These are phyloP conservation scores for Hypolimnas misippus DNA, from an alignment of 2,888 invertebrate species.

Conservation along the genomic window DNA sequence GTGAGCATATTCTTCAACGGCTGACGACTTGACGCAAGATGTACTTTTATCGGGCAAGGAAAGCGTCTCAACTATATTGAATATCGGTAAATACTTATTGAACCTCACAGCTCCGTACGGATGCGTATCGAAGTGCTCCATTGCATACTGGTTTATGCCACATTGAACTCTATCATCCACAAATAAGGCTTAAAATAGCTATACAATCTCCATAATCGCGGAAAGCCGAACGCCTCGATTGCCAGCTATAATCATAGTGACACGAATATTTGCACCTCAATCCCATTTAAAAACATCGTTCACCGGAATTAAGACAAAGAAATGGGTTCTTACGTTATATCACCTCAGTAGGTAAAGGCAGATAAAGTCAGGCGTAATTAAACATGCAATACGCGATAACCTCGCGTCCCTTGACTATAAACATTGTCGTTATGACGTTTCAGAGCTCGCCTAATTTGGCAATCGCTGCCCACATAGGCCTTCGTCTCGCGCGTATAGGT, in stretches of 20 bases:
- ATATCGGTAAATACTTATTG: constrained; percentile 15
- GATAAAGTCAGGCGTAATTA: not conserved
- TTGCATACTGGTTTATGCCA: not conserved
- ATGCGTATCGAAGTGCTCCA: constrained; percentile 9
- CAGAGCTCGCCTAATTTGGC: constrained; percentile 23
- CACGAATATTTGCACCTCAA: constrained; percentile 10
- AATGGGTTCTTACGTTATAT: not conserved
- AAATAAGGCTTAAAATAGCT: not conserved
- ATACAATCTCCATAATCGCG: constrained; percentile 5
- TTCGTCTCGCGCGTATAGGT: constrained; percentile 21
- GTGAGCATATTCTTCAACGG: not conserved
- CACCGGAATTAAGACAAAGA: not conserved
- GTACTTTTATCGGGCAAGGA: constrained; percentile 7
- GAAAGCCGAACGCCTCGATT: constrained; percentile 11
- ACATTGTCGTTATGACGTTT: constrained; percentile 6
- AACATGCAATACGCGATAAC: not conserved
- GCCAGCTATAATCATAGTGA: constrained; percentile 14
- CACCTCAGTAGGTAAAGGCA: not conserved
- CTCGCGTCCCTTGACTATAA: not conserved
- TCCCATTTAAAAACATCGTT: not conserved
- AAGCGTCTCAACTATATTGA: constrained; percentile 8
- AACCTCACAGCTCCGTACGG: constrained; percentile 10
- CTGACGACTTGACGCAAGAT: constrained; percentile 7
- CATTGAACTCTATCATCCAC: not conserved
- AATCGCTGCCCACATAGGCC: constrained; percentile 19